A percentile compares a stretch with the other conserved stretches of the same genome.
These are phyloP conservation scores for Ammospiza caudacuta DNA, from an alignment of 2,113 vertebrate species.

Conservation along the genomic window DNA sequence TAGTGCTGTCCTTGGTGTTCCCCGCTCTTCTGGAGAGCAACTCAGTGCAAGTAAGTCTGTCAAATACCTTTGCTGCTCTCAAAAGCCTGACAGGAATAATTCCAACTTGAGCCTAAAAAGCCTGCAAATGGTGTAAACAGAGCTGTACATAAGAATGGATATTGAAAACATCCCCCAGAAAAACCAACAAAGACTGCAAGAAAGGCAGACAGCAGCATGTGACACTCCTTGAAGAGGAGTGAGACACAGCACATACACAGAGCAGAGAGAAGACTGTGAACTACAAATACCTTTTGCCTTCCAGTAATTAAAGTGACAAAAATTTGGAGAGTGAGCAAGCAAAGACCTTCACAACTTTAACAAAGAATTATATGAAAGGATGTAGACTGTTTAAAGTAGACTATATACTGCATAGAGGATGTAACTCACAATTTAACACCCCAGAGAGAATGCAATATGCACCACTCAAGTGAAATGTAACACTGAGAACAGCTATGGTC, in stretches of 20 bases:
- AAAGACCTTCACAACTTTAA: not conserved
- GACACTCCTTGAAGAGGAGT: not conserved
- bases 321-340: not conserved
- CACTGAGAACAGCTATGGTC: not conserved
- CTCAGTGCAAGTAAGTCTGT: not conserved
- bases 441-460: accelerated
- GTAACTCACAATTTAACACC: not conserved
- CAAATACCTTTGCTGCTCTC: not conserved
- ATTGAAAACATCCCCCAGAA: not conserved
- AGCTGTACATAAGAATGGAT: not conserved
- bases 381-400: not conserved
- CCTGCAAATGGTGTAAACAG: not conserved
- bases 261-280: not conserved
- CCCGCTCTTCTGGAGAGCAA: not conserved
- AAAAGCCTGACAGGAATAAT: not conserved
- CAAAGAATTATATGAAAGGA: not conserved
- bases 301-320: not conserved
- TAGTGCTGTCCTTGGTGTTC: not conserved
- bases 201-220: not conserved
- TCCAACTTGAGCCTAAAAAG: not conserved
- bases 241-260: not conserved
- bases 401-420: not conserved
- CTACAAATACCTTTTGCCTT: not conserved
- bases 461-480: not conserved
- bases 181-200: not conserved